These are phyloP conservation scores for Pogonophryne albipinna DNA, from an alignment of 2,797 vertebrate species.

Conservation along the genomic window DNA sequence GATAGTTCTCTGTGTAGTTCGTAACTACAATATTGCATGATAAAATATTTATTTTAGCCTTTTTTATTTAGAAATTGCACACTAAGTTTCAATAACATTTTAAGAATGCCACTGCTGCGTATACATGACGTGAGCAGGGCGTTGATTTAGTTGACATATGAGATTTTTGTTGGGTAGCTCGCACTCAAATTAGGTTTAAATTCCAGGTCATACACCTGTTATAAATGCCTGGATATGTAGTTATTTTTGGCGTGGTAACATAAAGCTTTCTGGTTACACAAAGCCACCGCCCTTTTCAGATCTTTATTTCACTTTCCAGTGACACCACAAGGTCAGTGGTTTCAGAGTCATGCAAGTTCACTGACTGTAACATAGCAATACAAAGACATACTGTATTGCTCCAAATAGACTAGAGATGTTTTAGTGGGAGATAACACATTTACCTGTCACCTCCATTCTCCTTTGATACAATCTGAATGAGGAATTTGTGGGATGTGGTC, in stretches of 20 bases:
- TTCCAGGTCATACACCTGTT: constrained; percentile 40
- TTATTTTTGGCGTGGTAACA: constrained; percentile 35
- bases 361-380: background rate
- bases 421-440: constrained; percentile 26
- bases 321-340: background rate
- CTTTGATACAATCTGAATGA: constrained; percentile 5
- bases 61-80: background rate
- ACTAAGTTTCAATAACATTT: background rate
- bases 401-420: background rate
- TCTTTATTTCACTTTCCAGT: constrained; percentile 46
- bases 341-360: background rate
- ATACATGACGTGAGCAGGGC: background rate
- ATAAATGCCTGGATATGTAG: constrained; percentile 27
- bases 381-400: background rate
- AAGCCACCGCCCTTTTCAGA: constrained; percentile 20
- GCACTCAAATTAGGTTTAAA: constrained; percentile 14
- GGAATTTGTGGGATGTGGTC: constrained; percentile 38
- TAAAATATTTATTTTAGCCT: background rate
- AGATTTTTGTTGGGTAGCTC: constrained; percentile 40
- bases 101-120: background rate
- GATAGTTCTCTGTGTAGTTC: background rate
- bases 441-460: constrained; percentile 51
- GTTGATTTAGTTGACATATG: constrained; percentile 31
- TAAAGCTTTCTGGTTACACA: constrained; percentile 17
- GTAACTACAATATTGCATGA: background rate